Percentiles rank a stretch among this genome's conserved stretches.
phyloP scores from a whole-genome alignment of 1,140 invertebrate species.

The Eubasilissa regina region DNA sequence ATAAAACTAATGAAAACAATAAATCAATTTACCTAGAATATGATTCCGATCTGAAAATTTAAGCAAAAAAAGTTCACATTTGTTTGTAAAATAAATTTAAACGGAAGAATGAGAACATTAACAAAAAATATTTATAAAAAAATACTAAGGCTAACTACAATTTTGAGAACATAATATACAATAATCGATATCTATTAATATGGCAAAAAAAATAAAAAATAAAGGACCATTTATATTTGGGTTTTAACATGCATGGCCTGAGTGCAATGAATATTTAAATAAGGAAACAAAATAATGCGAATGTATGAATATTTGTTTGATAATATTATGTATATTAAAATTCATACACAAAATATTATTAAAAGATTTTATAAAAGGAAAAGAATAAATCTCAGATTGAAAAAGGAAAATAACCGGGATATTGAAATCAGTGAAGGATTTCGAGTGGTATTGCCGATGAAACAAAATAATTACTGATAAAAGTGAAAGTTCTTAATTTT shows the following conservation, averaged over 20 bases:
- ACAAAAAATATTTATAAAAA: background rate
- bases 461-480: conserved; percentile 5
- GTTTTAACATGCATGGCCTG: background rate
- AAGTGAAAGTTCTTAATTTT: background rate
- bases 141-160: background rate
- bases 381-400: too few relatives aligned
- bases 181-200: background rate
- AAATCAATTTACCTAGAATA: conserved; percentile 70
- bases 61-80: conserved; percentile 65
- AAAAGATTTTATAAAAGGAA: too few relatives aligned
- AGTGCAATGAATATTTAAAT: background rate
- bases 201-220: background rate
- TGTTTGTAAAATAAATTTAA: conserved; percentile 51
- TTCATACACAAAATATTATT: too few relatives aligned
- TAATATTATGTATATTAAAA: too few relatives aligned
- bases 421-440: too few relatives aligned
- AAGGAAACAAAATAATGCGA: background rate
- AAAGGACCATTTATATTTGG: background rate
- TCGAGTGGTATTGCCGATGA: background rate
- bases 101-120: background rate
- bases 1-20: conserved; percentile 46
- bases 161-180: background rate
- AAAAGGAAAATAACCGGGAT: too few relatives aligned
- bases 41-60: conserved; percentile 74
- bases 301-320: too few relatives aligned